Percentiles rank a stretch among this genome's conserved stretches.
Evolutionary conservation across 1,140 invertebrate species (phyloP).

Genomic region (Pachyrhynchus sulphureomaculatus): DNA sequence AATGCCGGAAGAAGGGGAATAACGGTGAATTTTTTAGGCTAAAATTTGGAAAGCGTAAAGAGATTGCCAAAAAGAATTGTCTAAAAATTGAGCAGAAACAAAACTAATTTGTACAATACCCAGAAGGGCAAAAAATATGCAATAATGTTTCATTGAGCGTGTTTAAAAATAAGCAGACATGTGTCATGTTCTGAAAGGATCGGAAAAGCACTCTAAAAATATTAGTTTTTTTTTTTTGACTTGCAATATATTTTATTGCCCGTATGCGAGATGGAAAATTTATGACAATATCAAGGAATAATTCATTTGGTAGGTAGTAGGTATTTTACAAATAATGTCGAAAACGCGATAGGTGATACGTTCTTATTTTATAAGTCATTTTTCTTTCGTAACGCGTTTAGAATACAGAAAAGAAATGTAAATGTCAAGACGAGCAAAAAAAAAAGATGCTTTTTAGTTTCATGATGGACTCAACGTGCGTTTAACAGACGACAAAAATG

Average conservation of each 20-base stretch:
- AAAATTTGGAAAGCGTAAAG: too few relatives aligned
- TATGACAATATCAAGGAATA: constrained; percentile 32
- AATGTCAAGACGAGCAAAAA: constrained; percentile 11
- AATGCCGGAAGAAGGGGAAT: too few relatives aligned
- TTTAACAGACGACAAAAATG: too few relatives aligned
- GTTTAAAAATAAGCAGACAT: constrained; percentile 31
- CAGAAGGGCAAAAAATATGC: too few relatives aligned
- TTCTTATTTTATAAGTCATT: constrained; percentile 12
- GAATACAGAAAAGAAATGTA: constrained; percentile 16
- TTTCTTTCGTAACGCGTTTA: constrained; percentile 16
- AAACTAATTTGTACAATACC: too few relatives aligned
- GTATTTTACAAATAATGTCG: constrained; percentile 28
- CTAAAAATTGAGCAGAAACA: too few relatives aligned
- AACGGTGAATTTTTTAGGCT: too few relatives aligned
- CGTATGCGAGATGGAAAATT: constrained; percentile 26
- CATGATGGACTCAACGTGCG: too few relatives aligned
- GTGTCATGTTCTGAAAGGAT: constrained; percentile 16
- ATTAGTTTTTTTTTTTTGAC: constrained; percentile 28
- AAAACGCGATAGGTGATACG: constrained; percentile 17
- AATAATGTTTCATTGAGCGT: constrained; percentile 18
- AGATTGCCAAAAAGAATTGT: too few relatives aligned
- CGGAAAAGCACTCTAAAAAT: constrained; percentile 28
- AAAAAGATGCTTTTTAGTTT: too few relatives aligned
- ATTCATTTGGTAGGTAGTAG: constrained; percentile 28
- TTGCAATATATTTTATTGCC: constrained; percentile 31